Base-by-base conservation (phyloP, 1,140 invertebrate genomes). In the Cryptotermes secundus region DNA sequence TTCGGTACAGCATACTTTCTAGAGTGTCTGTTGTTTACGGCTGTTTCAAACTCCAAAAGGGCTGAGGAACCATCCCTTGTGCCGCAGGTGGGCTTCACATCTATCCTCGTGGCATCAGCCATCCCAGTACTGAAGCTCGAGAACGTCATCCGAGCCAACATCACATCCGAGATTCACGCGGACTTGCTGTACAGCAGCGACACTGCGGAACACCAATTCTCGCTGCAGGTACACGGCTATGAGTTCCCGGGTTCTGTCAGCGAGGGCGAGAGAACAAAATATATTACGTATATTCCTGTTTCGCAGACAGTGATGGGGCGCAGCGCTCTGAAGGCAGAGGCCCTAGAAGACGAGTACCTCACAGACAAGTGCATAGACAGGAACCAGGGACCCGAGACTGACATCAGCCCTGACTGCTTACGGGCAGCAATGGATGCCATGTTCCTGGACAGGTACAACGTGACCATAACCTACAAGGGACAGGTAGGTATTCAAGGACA, bases 361-460 rank as follows among this genome's bases (percentile, higher is more conserved):
- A 31, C 2, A 16, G 59, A n/a, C 26, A 72, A 72, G n/a, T 72
- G 59, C 26, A 3, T 72, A 10, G 59, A 72, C 6, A n/a, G 1
- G 1, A 0, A 10, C 4, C 26, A 72, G 59, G n/a, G n/a, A 4
- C 59, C 59, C n/a, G 2, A 72, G n/a, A 72, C 59, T n/a, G 26
- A 31, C n/a, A 72, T 81, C 80, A 35, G 19, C 80, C 42, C n/a
- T 26, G 2, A 31, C 14, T 45, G 35, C 26, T 12, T 36, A 34
- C 24, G 16, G 7, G 42, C 80, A 31, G 34, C 34, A 38, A 81
- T 38, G 80, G 26, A 45, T 0, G 42, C 80, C 49, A 31, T 36
- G 26, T 59, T 84, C 59, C 82, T 83, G 49, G 83, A 86, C 53
- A 38, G 14, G 35, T 36, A 38, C 42, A 35, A 4, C 12, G 35